A percentile compares a stretch with the other conserved stretches of the same genome.
Conservation (phyloP, 2,888 invertebrate genomes). For the Drosophila phalerata region DNA sequence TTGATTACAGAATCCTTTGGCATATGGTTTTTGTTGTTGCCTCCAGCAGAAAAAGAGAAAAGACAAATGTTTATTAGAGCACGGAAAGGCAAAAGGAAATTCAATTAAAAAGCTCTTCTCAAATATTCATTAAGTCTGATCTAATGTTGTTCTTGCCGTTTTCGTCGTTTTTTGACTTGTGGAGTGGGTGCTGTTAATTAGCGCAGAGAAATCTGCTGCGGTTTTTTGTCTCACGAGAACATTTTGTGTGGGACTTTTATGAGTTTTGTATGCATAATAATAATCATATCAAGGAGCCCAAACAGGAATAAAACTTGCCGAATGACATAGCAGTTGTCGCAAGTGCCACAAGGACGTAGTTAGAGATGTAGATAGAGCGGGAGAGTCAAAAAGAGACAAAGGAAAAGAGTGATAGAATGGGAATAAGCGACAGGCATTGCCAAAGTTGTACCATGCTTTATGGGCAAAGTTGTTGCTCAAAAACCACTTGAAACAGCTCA, state of each 20-base stretch:
- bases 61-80: conserved; percentile 57
- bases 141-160: conserved; percentile 33
- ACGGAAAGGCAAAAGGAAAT: conserved; percentile 50
- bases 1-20: conserved; percentile 67
- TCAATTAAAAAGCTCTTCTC: conserved; percentile 77
- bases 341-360: conserved; percentile 27
- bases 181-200: conserved; percentile 64
- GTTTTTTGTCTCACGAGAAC: conserved; percentile 43
- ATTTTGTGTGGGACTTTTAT: conserved; percentile 43
- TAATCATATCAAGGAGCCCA: conserved; percentile 65
- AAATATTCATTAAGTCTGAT: conserved; percentile 73
- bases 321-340: conserved; percentile 55
- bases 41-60: conserved; percentile 12
- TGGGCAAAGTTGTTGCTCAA: conserved; percentile 72
- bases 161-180: conserved; percentile 4
- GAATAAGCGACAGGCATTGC: conserved; percentile 23
- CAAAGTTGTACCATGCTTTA: conserved; percentile 63
- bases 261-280: conserved; percentile 60
- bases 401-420: not conserved
- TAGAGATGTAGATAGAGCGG: conserved; percentile 16
- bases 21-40: conserved; percentile 55
- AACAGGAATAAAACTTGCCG: conserved; percentile 60
- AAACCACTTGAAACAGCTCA: conserved; percentile 71
- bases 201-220: conserved; percentile 63
- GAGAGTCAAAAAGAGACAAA: not conserved